Evolutionary conservation across 2,797 vertebrate genomes (phyloP).

Genomic region (Lateolabrax maculatus): DNA sequence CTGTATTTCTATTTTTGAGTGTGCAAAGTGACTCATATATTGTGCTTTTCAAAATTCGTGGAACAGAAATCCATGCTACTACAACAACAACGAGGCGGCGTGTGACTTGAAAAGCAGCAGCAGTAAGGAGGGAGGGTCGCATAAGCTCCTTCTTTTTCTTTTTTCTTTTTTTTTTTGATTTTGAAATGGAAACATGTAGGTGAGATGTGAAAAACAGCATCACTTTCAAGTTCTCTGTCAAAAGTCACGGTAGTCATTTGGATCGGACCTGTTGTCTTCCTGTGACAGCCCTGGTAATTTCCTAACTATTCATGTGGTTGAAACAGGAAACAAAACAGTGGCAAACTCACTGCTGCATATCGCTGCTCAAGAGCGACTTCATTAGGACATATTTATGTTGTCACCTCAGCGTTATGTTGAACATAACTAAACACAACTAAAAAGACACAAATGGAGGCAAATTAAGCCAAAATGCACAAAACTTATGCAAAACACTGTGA

Average conservation of each 20-base stretch:
- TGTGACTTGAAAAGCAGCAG: slow-evolving; percentile 12
- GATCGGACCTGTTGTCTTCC: slow-evolving; percentile 59
- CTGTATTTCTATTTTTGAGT: background rate
- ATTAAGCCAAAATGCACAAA: background rate
- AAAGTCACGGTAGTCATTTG: slow-evolving; percentile 59
- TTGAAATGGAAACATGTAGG: slow-evolving; percentile 66
- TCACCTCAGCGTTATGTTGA: background rate
- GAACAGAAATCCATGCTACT: background rate
- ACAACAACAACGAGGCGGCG: background rate
- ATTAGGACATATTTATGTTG: background rate
- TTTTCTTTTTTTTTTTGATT: slow-evolving; percentile 22
- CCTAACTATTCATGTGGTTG: slow-evolving; percentile 76
- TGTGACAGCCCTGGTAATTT: slow-evolving; percentile 68
- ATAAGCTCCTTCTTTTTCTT: slow-evolving; percentile 4
- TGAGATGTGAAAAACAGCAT: slow-evolving; percentile 55
- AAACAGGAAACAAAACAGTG: slow-evolving; percentile 69
- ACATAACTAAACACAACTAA: no score
- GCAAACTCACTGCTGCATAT: slow-evolving; percentile 8
- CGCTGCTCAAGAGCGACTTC: slow-evolving; percentile 48
- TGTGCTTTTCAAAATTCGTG: background rate
- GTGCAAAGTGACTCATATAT: slow-evolving; percentile 8
- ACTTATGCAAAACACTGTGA: background rate
- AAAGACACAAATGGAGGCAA: background rate
- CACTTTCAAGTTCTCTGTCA: slow-evolving; percentile 55
- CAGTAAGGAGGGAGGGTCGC: background rate